These are phyloP conservation scores for Paratrypauchen microcephalus DNA, from an alignment of 2,797 vertebrate species.

Conservation along the genomic window DNA sequence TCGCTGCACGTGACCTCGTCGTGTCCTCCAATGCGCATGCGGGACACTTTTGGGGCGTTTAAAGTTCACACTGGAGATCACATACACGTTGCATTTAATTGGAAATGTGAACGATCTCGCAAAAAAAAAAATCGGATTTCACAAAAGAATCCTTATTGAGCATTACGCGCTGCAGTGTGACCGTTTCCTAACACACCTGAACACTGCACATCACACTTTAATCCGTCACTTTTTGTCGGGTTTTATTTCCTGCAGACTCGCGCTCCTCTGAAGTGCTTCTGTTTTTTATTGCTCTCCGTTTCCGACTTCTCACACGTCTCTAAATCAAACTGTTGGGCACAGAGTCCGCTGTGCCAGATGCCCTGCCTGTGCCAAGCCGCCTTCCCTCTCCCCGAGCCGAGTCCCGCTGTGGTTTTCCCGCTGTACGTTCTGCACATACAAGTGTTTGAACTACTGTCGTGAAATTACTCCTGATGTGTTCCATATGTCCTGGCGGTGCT, in stretches of 20 bases:
- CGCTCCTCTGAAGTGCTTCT: conserved; percentile 6
- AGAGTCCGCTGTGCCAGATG: conserved; percentile 9
- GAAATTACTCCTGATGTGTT: conserved; percentile 67
- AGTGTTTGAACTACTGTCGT: conserved; percentile 70
- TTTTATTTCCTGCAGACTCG: not conserved
- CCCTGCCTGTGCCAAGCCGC: conserved; percentile 33
- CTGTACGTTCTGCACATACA: conserved; percentile 66
- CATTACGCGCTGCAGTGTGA: too few species aligned
- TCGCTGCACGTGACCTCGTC: too few species aligned
- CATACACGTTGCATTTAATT: too few species aligned
- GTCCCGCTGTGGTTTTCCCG: conserved; percentile 56
- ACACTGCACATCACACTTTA: not conserved
- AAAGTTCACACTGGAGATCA: too few species aligned
- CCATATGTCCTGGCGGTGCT: conserved; percentile 46
- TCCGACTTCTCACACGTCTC: conserved; percentile 40
- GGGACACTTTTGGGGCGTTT: too few species aligned
- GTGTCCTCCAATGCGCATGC: too few species aligned
- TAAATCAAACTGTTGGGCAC: conserved; percentile 38
- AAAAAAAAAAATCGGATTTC: too few species aligned
- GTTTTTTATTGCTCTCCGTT: conserved; percentile 28
- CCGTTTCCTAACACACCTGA: too few species aligned
- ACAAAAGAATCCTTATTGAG: too few species aligned
- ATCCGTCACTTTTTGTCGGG: not conserved
- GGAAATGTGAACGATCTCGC: too few species aligned
- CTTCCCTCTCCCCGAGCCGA: conserved; percentile 8